Evolutionary conservation across 2,888 invertebrate genomes (phyloP), one percentile per base, ranked within the genome.

Genomic region (Notocelia uddmanniana): DNA sequence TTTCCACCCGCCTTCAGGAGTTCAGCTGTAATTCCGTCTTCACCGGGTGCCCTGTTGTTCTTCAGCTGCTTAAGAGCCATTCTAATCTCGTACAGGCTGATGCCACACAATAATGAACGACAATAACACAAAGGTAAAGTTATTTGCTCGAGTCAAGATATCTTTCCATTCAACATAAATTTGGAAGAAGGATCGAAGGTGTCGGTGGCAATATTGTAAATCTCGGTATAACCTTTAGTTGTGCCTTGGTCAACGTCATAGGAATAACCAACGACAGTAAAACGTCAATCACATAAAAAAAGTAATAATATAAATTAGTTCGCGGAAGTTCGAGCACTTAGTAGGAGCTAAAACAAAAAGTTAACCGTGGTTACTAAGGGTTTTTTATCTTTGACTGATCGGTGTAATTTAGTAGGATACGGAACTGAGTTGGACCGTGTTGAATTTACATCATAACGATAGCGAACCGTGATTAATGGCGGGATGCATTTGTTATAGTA

Each of bases 401-500:
- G 58, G 41, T 31, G 60, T 54, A 45, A 71, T 71, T 71, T 41
- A 64, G n/a, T 41, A 71, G 70, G 70, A 66, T 71, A 66, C 70
- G 70, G 70, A 71, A 64, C 70, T 58, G n/a, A 63, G 23, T 23
- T 15, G 21, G 15, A 55, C 58, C 50, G 48, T 52, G 63, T 31
- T 59, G 54, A 45, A 67, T 67, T 67, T 34, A 66, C 71, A 71
- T 67, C 31, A 34, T 9, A 59, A 64, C 58, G 50, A 58, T 64
- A 64, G 37, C 69, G n/a, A 50, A 59, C 21, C 26, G 66, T 71
- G 59, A 71, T 67, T 66, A 60, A 71, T 67, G 45, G 54, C 59
- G 71, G 71, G 71, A 71, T 71, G 71, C 52, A 71, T 71, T 67
- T 52, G 71, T 71, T 67, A 67, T 41, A 50, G 54, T 67, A 67